Evolutionary conservation across 2,797 vertebrate species (phyloP).

Genomic region (Enteromius thamalakanensis): DNA sequence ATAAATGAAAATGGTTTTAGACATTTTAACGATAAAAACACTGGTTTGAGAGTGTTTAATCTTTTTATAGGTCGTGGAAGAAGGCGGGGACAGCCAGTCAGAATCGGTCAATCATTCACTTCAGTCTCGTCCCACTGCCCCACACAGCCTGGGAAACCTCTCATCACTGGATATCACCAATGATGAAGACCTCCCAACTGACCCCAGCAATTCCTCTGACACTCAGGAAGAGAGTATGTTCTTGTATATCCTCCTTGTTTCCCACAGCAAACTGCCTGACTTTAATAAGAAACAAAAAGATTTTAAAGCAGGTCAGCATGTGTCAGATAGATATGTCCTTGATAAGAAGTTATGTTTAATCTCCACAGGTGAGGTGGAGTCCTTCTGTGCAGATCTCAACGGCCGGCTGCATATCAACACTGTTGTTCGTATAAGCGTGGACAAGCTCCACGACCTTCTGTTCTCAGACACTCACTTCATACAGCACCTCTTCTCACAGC

Average conservation of each 20-base stretch:
- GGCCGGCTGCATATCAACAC: slow-evolving; percentile 87
- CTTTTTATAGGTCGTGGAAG: slow-evolving; percentile 77
- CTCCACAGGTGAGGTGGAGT: slow-evolving; percentile 81
- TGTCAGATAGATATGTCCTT: background rate
- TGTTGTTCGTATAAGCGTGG: slow-evolving; percentile 82
- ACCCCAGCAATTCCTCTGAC: slow-evolving; percentile 90
- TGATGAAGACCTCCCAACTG: slow-evolving; percentile 87
- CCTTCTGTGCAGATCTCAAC: slow-evolving; percentile 81
- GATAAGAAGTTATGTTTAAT: background rate
- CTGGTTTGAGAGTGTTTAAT: background rate
- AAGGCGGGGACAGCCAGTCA: slow-evolving; percentile 75
- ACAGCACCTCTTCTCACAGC: slow-evolving; percentile 84
- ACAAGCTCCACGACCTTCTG: slow-evolving; percentile 87
- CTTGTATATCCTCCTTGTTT: background rate
- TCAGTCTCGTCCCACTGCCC: slow-evolving; percentile 67
- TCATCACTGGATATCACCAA: slow-evolving; percentile 84
- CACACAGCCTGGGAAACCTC: slow-evolving; percentile 77
- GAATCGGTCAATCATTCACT: slow-evolving; percentile 81
- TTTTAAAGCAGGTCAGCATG: background rate
- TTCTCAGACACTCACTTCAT: slow-evolving; percentile 90
- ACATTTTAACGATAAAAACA: background rate
- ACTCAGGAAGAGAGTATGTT: slow-evolving; percentile 88
- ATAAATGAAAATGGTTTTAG: background rate
- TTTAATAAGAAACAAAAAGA: background rate
- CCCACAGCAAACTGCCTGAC: background rate